Base-by-base conservation (phyloP, 2,888 invertebrate species). In the Cactoblastis cactorum region DNA sequence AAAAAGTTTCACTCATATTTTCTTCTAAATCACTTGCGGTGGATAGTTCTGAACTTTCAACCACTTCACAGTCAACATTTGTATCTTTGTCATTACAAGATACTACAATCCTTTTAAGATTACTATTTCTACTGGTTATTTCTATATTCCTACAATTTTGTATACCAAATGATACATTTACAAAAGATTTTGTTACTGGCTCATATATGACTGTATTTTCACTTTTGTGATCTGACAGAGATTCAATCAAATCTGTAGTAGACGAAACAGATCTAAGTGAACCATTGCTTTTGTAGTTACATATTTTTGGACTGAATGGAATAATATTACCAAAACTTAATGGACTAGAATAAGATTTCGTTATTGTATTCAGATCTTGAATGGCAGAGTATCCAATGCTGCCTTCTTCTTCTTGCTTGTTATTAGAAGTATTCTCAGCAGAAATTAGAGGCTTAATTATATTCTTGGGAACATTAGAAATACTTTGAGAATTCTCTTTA, bases 111-210 rank as follows among this genome's bases (percentile, higher is more conserved):
- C 73, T 71, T 56, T 75, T 81, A 14, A 84, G 69, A 54, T 65
- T 69, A 57, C 70, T 68, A 50, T 76, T 76, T 55, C 69, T 77
- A 46, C 80, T 67, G 52, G 60, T 71, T n/a, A 87, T 57, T 57
- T 82, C 64, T 33, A 85, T 53, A 51, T 58, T 65, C 45, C 75
- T 62, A 63, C 75, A 80, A 49, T 83, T 61, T 15, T 58, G 64
- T 34, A 84, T 45, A 22, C 71, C 72, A 56, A 86, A 83, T 14
- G 79, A 78, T 24, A 86, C 51, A 14, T 74, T 68, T 37, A 78
- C 48, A 12, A 55, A 49, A 33, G 78, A 67, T 57, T 62, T 71
- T 22, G 67, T 57, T 46, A 56, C 37, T 51, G 71, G 60, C 50
- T 71, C 60, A 49, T 69, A 70, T 18, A 62, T 49, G 18, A 68